Conservation (phyloP, 2,113 vertebrate species). For the Thunnus thynnus region DNA sequence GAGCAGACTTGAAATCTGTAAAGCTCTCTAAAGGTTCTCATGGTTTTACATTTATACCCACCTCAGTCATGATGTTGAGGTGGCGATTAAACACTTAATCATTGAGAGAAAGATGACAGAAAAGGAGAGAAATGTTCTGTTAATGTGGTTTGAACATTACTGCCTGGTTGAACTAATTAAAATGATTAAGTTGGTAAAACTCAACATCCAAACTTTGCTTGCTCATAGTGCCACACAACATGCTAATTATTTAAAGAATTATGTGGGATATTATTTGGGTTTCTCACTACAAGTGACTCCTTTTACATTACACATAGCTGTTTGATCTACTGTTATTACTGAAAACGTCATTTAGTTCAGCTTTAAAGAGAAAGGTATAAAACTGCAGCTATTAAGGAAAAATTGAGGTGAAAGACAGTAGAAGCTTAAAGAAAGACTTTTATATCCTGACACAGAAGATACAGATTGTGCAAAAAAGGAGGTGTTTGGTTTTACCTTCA, state of each 20-base stretch:
- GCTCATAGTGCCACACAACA: no score
- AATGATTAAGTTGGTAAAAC: constrained; percentile 8
- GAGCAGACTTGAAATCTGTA: not conserved
- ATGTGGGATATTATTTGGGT: no score
- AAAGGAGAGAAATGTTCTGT: not conserved
- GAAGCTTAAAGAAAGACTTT: not conserved
- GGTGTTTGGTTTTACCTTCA: not conserved
- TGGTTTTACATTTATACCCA: not conserved
- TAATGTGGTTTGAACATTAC: not conserved
- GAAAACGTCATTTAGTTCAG: no score
- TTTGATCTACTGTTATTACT: no score
- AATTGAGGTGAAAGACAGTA: not conserved
- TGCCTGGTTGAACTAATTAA: not conserved
- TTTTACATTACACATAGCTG: not conserved
- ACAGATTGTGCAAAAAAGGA: not conserved
- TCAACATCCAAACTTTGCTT: not conserved
- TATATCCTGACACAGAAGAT: no score
- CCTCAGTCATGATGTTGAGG: not conserved
- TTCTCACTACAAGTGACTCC: not conserved
- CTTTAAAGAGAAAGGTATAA: not conserved
- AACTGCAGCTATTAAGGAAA: not conserved
- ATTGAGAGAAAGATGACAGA: constrained; percentile 8
- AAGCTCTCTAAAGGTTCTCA: not conserved
- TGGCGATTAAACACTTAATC: not conserved
- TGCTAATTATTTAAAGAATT: no score